A percentile compares a stretch with the other conserved stretches of the same genome.
Evolutionary conservation across 2,888 invertebrate species (phyloP).

Genomic region (Harpalus rubripes): DNA sequence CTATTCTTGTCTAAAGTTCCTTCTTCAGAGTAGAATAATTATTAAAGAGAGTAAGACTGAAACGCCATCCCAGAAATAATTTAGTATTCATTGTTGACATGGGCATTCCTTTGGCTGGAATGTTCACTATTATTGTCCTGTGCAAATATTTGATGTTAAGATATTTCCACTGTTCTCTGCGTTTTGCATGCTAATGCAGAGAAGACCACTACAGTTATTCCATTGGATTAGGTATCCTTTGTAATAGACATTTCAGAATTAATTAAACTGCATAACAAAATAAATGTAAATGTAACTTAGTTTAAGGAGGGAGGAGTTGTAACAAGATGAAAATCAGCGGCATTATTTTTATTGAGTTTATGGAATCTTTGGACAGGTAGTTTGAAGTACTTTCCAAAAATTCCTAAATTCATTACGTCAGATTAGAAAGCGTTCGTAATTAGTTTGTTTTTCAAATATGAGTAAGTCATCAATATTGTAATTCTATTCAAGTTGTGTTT

Average conservation of each 20-base stretch:
- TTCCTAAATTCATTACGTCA: no score
- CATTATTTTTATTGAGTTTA: no score
- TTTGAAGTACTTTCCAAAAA: no score
- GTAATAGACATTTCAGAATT: neutral
- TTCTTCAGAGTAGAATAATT: neutral
- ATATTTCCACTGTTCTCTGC: neutral
- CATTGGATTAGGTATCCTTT: neutral
- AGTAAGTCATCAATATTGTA: no score
- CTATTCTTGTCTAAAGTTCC: neutral
- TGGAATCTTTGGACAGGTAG: no score
- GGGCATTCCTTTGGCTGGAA: neutral
- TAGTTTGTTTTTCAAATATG: no score
- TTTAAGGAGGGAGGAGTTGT: no score
- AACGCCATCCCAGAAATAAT: neutral
- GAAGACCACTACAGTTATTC: neutral
- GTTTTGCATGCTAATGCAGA: neutral
- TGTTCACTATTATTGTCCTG: conserved; percentile 38
- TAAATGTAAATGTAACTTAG: no score
- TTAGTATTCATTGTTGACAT: conserved; percentile 18
- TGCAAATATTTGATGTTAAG: conserved; percentile 39
- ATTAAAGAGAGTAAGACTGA: neutral
- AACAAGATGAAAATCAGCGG: no score
- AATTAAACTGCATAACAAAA: neutral
- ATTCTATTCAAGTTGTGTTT: no score
- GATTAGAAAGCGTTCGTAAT: no score